Base-by-base conservation (phyloP, 2,888 invertebrate species). In the Cenopis cana region DNA sequence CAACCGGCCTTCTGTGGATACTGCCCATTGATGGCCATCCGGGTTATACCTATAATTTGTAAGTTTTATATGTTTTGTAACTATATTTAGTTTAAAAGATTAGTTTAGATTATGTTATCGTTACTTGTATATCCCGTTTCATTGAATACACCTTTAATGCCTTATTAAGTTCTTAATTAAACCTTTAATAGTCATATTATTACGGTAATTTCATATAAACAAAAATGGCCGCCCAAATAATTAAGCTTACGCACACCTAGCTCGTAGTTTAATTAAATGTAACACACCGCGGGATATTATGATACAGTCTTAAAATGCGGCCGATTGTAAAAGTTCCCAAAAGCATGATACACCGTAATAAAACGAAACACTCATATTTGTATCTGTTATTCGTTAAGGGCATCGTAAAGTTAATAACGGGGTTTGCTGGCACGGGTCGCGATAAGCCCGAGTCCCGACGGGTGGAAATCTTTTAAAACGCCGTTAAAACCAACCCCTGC, bases 371-470 rank as follows among this genome's bases (percentile, higher is more conserved):
- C 83, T 80, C 85, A 88, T 91, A 91, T 93, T 93, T 93, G 91
- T 91, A 90, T 91, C 86, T 91, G 90, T 90, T 92, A 93, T 91
- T 91, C 85, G 90, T 88, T 91, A 90, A 88, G 88, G 84, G 87
- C 83, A 83, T 88, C 88, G 88, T 91, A 91, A 93, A 93, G 87
- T 92, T 92, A 92, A 93, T 93, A 92, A 91, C 92, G 89, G 89
- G 90, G 88, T 91, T 90, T 90, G 74, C 90, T 90, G 88, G 87
- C 87, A 88, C 89, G 89, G 85, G 85, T 87, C 86, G 85, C 89
- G 91, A 92, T 93, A 92, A 92, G 89, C 91, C 82, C 84, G 83
- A 82, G 85, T 85, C 86, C 85, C 85, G 77, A 75, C 77, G 85
- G 84, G 86, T 87, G 83, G 85, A 85, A 91, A 93, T 93, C 92